These are phyloP conservation scores for Orbicella faveolata DNA, from an alignment of 64 coral and sea anemone genomes.

Conservation along the genomic window DNA sequence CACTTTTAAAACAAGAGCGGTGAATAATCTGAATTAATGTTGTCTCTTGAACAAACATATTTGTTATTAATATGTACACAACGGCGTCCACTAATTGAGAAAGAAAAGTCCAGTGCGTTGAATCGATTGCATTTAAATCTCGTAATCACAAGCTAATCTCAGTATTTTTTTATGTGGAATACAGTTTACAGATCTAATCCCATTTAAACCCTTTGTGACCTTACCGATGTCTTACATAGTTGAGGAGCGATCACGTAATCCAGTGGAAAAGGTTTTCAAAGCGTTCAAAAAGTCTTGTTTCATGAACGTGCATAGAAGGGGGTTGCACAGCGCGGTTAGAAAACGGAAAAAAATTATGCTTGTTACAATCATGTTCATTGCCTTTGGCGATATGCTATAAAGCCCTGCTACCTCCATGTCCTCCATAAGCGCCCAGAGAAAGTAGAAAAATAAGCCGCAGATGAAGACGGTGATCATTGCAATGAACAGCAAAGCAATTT, in stretches of 20 bases:
- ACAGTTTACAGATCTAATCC: too few relatives aligned
- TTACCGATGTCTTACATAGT: too few relatives aligned
- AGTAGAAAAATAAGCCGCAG: slow-evolving; percentile 67
- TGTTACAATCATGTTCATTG: slow-evolving; percentile 8
- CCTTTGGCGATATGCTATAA: slow-evolving; percentile 13
- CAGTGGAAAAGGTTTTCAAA: not conserved
- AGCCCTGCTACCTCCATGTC: slow-evolving; percentile 59
- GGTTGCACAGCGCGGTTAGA: slow-evolving; percentile 77
- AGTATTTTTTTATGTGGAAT: too few relatives aligned
- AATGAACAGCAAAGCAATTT: slow-evolving; percentile 64
- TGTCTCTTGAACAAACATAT: too few relatives aligned
- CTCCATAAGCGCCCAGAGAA: slow-evolving; percentile 59
- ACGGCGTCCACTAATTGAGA: too few relatives aligned
- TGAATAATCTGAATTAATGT: too few relatives aligned
- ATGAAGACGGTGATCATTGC: slow-evolving; percentile 86
- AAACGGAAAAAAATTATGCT: slow-evolving; percentile 74
- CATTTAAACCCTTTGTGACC: not conserved
- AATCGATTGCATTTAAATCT: too few relatives aligned
- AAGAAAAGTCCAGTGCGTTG: too few relatives aligned
- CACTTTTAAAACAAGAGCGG: too few relatives aligned
- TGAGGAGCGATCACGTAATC: not conserved
- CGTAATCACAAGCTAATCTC: too few relatives aligned
- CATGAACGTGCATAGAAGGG: slow-evolving; percentile 67
- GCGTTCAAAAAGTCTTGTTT: slow-evolving; percentile 78
- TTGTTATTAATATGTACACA: too few relatives aligned